Percentiles rank a stretch among this genome's conserved stretches.
These are phyloP conservation scores for Rhagium mordax DNA, from an alignment of 2,888 invertebrate genomes.

Conservation along the genomic window DNA sequence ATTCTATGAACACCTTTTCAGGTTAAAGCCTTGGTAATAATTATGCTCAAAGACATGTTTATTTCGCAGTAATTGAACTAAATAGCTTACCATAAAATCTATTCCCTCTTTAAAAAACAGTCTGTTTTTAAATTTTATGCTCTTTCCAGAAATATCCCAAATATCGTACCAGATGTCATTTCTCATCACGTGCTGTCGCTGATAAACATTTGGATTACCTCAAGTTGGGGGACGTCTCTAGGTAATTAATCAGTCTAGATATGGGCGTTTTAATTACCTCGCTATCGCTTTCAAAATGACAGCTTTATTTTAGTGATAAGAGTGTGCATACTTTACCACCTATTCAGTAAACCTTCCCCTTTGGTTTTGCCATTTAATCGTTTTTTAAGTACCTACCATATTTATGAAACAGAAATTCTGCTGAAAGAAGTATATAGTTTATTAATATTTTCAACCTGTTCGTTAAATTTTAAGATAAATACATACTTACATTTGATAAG, in stretches of 20 bases:
- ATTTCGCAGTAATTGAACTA: neutral
- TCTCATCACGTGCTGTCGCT: constrained; percentile 33
- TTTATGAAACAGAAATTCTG: neutral
- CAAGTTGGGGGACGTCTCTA: neutral
- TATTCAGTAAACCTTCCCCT: constrained; percentile 24
- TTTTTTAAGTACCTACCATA: constrained; percentile 7
- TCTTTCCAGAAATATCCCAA: neutral
- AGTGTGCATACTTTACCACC: constrained; percentile 1
- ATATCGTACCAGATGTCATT: constrained; percentile 29
- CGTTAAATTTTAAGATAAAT: too few species aligned
- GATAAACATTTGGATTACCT: constrained; percentile 22
- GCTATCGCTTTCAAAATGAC: constrained; percentile 33
- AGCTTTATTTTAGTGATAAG: constrained; percentile 35
- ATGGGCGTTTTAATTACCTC: constrained; percentile 22
- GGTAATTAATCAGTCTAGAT: constrained; percentile 33
- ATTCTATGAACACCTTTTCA: too few species aligned
- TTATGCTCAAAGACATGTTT: too few species aligned
- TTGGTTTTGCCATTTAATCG: neutral
- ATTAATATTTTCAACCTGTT: neutral
- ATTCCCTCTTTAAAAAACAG: neutral
- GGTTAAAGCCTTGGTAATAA: too few species aligned
- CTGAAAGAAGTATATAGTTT: neutral
- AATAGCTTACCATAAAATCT: neutral
- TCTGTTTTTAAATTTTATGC: neutral
- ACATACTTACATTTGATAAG: too few species aligned